Base-by-base conservation (phyloP, 2,113 vertebrate genomes). In the Camarhynchus parvulus region DNA sequence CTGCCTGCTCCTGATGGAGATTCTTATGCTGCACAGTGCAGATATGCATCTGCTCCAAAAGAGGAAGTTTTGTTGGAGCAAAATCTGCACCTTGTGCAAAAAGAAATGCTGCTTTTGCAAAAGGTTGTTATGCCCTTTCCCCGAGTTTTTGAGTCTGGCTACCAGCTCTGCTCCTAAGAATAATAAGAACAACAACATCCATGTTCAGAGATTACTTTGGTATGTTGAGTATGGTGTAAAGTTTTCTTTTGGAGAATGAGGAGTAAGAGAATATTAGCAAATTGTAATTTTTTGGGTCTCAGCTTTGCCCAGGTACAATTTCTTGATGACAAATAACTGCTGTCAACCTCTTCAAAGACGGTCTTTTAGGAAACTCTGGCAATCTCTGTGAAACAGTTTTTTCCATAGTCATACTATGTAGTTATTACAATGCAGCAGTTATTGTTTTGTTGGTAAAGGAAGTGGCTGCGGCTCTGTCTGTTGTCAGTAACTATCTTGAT, bases 401-500 rank as follows among this genome's bases (percentile, higher is more conserved):
- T 88, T 81, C 77, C 42, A 30, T 44, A 55, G 55, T 59, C 1
- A 2, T 64, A 5, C 49, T 53, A 42, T 16, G 3, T 30, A 42
- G 33, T 67, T 41, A 67, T 16, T 63, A 59, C 17, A 42, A 5
- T 46, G 37, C 25, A 80, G 72, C 50, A 49, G 53, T 49, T 56
- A 61, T 31, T 53, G 28, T 39, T 88, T 91, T 76, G 13, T 61
- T 82, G 62, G 56, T 83, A 78, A 88, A 93, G 86, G 95, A 95
- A 92, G 76, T 92, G 68, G 52, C 42, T 89, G 56, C 84, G 87
- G 30, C 42, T 90, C 59, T 46, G 17, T 70, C 49, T 53, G 52
- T 53, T 53, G 39, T 39, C 72, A 78, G 80, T 63, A 94, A 87
- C 23, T 89, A 87, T 70, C 11, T 37, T 41, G 15, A 55, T 89